Conservation (phyloP, 2,888 invertebrate species). For the Pterostichus madidus region DNA sequence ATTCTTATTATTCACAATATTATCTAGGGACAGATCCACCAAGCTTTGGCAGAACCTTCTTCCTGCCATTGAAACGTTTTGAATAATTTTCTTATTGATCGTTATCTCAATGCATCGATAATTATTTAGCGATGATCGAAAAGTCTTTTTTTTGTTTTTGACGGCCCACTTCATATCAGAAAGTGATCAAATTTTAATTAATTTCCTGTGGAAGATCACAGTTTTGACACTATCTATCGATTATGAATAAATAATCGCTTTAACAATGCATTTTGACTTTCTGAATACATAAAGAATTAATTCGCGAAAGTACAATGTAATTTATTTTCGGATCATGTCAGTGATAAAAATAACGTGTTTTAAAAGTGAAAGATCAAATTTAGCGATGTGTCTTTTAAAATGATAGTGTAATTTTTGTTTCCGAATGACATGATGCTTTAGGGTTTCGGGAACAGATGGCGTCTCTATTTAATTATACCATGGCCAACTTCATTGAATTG, state of each 20-base stretch:
- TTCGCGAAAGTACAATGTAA: conserved; percentile 9
- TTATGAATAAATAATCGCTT: conserved; percentile 18
- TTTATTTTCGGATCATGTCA: conserved; percentile 3
- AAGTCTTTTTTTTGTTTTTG: conserved; percentile 17
- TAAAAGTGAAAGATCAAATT: not conserved
- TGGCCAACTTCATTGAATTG: too few species aligned
- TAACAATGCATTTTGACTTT: not conserved
- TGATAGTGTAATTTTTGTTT: not conserved
- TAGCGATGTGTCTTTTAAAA: not conserved
- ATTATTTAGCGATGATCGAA: conserved; percentile 5
- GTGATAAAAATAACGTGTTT: not conserved
- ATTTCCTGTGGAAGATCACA: conserved; percentile 7
- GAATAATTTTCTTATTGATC: not conserved
- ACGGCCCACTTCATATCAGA: conserved; percentile 13
- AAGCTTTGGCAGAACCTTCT: not conserved
- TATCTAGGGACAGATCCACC: not conserved
- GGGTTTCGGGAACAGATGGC: not conserved
- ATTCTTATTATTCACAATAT: too few species aligned
- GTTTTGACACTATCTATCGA: conserved; percentile 24
- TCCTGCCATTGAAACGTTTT: too few species aligned
- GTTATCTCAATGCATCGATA: conserved; percentile 25
- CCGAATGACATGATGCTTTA: not conserved
- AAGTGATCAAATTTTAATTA: conserved; percentile 21
- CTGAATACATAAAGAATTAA: not conserved
- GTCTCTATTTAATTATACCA: too few species aligned